phyloP scores from a whole-genome alignment of 30 jellyfish, hydroid and myxozoan species.

The Aurelia coerulea region DNA sequence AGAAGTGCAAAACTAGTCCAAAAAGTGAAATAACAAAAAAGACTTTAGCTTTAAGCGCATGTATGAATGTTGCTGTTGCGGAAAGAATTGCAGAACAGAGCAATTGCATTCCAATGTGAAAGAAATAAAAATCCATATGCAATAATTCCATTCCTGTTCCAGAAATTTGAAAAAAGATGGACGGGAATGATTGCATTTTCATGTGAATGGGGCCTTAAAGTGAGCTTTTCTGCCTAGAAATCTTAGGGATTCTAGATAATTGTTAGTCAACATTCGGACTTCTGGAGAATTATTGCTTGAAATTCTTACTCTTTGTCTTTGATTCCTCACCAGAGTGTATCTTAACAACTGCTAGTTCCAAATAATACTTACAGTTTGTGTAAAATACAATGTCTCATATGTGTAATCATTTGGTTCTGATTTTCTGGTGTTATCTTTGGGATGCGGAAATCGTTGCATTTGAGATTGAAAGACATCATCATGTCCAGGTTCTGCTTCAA shows the following conservation, averaged over 20 bases:
- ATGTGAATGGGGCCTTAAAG: not conserved
- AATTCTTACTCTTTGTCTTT: too few relatives aligned
- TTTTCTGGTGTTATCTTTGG: conserved; percentile 5
- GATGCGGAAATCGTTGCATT: conserved; percentile 26
- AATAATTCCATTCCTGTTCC: too few relatives aligned
- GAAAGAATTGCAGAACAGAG: too few relatives aligned
- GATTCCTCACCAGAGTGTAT: too few relatives aligned
- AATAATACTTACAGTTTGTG: conserved; percentile 51
- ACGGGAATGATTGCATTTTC: not conserved
- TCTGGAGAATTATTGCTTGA: too few relatives aligned
- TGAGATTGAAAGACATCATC: not conserved
- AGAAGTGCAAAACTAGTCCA: too few relatives aligned
- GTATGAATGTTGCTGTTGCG: too few relatives aligned
- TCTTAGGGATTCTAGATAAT: not conserved
- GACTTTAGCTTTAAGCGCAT: too few relatives aligned
- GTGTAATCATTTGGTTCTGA: conserved; percentile 39
- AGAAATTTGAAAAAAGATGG: not conserved
- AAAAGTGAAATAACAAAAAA: too few relatives aligned
- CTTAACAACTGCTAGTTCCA: not conserved
- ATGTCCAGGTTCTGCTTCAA: too few relatives aligned
- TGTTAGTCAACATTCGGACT: not conserved
- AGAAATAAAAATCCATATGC: too few relatives aligned
- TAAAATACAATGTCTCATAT: conserved; percentile 43
- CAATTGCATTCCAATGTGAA: too few relatives aligned
- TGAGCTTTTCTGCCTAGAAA: not conserved